Conservation (phyloP, 2,888 invertebrate genomes). For the Ectemnius lituratus region DNA sequence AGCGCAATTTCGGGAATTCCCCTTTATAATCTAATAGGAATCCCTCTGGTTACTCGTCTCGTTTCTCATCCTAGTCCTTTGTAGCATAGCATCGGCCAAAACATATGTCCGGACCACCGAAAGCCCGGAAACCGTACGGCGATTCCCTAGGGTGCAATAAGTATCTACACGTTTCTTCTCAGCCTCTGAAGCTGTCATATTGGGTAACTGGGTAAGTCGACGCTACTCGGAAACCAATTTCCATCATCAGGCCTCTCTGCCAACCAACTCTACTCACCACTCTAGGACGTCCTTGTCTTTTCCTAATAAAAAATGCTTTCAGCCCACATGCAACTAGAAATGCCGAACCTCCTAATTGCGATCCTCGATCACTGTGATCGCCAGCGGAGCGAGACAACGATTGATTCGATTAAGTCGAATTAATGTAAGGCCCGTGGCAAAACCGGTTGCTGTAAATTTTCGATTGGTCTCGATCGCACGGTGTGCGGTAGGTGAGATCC, state of each 20-base stretch:
- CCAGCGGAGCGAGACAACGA: neutral
- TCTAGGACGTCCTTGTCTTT: constrained; percentile 21
- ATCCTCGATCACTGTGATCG: too few species aligned
- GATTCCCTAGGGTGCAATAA: constrained; percentile 56
- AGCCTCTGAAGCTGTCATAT: constrained; percentile 32
- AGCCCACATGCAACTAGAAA: too few species aligned
- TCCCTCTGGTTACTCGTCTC: neutral
- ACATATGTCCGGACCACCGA: constrained; percentile 17
- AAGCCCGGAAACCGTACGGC: constrained; percentile 35
- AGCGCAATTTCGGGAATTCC: constrained; percentile 3
- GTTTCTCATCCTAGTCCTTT: neutral
- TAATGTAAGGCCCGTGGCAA: neutral
- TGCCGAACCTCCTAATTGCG: too few species aligned
- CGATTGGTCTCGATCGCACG: neutral
- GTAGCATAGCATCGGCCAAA: constrained; percentile 9
- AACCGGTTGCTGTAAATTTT: constrained; percentile 15
- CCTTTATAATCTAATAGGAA: neutral
- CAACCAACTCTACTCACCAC: neutral
- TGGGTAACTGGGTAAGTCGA: constrained; percentile 48
- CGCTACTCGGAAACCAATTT: constrained; percentile 53
- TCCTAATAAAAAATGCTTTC: neutral
- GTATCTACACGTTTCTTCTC: constrained; percentile 15
- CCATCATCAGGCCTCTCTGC: constrained; percentile 23
- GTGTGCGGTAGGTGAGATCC: neutral
- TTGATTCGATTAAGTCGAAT: constrained; percentile 10